Conservation (phyloP, 2,888 invertebrate genomes). For the Shargacucullia verbasci region DNA sequence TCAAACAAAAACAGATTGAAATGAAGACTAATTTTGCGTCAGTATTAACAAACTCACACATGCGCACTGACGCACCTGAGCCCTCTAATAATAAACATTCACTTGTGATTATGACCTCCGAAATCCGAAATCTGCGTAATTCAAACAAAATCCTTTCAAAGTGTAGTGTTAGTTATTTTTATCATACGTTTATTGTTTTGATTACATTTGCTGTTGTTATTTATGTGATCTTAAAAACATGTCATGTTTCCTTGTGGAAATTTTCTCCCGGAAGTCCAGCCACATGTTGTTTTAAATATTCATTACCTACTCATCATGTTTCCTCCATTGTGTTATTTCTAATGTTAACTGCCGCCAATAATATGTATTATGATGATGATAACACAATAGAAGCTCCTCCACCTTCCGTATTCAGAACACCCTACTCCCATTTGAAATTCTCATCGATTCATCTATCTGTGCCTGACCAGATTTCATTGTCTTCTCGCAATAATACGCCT, state of each 20-base stretch:
- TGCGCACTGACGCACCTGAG: slow-evolving; percentile 2
- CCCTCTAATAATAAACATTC: slow-evolving; percentile 29
- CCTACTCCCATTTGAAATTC: too few relatives aligned
- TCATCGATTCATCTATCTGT: too few relatives aligned
- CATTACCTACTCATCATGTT: slow-evolving; percentile 3
- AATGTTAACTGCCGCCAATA: not conserved
- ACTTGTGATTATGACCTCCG: slow-evolving; percentile 18
- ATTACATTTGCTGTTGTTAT: slow-evolving; percentile 27
- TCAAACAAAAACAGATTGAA: not conserved
- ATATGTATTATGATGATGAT: not conserved
- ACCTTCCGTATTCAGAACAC: too few relatives aligned
- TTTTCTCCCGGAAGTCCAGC: slow-evolving; percentile 29
- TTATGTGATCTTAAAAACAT: slow-evolving; percentile 19
- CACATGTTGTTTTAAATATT: slow-evolving; percentile 17
- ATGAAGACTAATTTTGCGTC: slow-evolving; percentile 29
- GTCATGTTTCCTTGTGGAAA: slow-evolving; percentile 32
- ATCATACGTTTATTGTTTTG: slow-evolving; percentile 26
- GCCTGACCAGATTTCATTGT: too few relatives aligned
- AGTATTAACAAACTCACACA: slow-evolving; percentile 15
- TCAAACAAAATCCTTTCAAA: slow-evolving; percentile 27
- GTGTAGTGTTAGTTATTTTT: slow-evolving; percentile 21
- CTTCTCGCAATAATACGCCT: too few relatives aligned
- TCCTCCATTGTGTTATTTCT: slow-evolving; percentile 8
- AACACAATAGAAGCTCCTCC: too few relatives aligned
- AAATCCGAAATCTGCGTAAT: slow-evolving; percentile 29